Base-by-base conservation (phyloP, 2,797 vertebrate species). In the Chrosomus eos region DNA sequence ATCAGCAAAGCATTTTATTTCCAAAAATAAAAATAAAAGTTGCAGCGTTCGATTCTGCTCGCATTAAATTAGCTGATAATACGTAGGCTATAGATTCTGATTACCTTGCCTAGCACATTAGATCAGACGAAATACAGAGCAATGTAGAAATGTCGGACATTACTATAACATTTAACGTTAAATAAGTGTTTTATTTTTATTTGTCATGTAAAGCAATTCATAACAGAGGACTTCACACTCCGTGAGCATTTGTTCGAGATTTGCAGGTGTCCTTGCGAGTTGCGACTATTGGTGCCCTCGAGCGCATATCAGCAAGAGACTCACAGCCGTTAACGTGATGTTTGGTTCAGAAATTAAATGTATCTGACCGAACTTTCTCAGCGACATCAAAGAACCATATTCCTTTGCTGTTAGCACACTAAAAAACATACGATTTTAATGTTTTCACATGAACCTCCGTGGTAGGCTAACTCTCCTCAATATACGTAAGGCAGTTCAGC, bases 271-370 rank as follows among this genome's bases (percentile, higher is more conserved):
- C 53, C 14, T 26, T 40, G 53, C 36, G 16, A 78, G 9, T 26
- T 40, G 53, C 36, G 16, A 78, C 36, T 79, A 36, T 79, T 79
- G 21, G 21, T 71, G 36, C 75, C 76, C 67, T 79, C 53, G 9
- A 26, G 51, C 53, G 28, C 26, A 45, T 70, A 21, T 26, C 36
- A 48, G 80, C 19, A 16, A n/a, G 26, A 72, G 16, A 48, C 36
- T 18, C 66, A 7, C 36, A 45, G 45, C 36, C 16, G 66, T 72
- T 62, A 58, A 48, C 19, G 45, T 67, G 26, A 31, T 18, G n/a
- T 67, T 83, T 73, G 53, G 18, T 45, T 68, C 48, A 84, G n/a
- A 78, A 45, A 71, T 14, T 0, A 70, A 78, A 84, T 40, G 51
- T 21, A 53, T 70, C 43, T 16, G 31, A 51, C 31, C 33, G 7